phyloP scores from a whole-genome alignment of 2,113 vertebrate genomes.

The Oenanthe melanoleuca region DNA sequence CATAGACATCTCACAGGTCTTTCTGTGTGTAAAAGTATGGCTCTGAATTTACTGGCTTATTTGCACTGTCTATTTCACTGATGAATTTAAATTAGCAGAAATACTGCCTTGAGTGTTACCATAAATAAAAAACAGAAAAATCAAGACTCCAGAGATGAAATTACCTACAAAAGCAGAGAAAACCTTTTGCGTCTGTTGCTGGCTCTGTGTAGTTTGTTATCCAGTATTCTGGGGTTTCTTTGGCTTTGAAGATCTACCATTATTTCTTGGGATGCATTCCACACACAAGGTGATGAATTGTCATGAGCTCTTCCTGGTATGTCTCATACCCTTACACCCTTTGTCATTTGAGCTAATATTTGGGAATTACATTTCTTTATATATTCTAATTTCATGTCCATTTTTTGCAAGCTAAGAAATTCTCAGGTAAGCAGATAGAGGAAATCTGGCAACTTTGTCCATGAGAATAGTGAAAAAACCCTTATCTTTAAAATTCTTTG shows the following conservation, averaged over 20 bases:
- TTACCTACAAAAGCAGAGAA: no score
- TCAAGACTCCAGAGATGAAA: background rate
- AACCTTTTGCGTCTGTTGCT: background rate
- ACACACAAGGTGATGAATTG: fast-evolving
- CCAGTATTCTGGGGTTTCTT: background rate
- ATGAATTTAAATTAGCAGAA: background rate
- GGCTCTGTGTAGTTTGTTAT: background rate
- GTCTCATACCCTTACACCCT: background rate
- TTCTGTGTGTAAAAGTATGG: background rate
- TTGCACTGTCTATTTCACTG: background rate
- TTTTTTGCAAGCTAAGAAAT: background rate
- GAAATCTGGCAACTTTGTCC: background rate
- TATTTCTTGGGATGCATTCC: background rate
- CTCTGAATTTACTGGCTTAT: background rate
- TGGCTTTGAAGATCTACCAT: background rate
- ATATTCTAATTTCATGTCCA: background rate
- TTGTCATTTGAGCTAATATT: background rate
- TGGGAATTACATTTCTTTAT: background rate
- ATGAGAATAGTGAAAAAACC: background rate
- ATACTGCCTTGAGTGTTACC: background rate
- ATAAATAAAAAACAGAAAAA: background rate
- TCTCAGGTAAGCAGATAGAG: background rate
- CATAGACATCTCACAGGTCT: background rate
- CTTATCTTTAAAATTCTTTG: background rate
- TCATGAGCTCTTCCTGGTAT: background rate